A percentile compares a stretch with the other conserved stretches of the same genome.
Conservation (phyloP, 2,888 invertebrate species). For the Ochropleura plecta region DNA sequence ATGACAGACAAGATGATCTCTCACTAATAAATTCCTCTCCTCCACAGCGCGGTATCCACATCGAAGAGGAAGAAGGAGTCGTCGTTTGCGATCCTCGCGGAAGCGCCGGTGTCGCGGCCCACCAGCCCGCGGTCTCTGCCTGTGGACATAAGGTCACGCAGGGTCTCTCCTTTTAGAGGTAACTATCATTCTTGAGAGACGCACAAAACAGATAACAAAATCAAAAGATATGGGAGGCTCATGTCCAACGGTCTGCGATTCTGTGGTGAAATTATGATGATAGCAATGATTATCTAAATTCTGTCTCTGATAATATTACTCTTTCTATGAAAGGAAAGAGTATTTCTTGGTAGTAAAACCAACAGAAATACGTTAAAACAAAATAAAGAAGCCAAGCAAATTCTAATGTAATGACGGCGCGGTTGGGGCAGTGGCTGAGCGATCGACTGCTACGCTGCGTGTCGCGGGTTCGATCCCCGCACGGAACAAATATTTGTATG, state of each 20-base stretch:
- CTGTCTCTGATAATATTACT: neutral
- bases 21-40: constrained; percentile 23
- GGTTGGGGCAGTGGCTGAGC: too few relatives aligned
- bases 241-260: too few relatives aligned
- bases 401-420: neutral
- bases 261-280: too few relatives aligned
- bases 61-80: constrained; percentile 92
- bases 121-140: constrained; percentile 84
- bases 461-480: too few relatives aligned
- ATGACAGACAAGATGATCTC: neutral
- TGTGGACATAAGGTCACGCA: constrained; percentile 82
- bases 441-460: too few relatives aligned
- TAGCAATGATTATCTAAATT: neutral
- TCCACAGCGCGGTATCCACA: constrained; percentile 84
- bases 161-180: constrained; percentile 92
- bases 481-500: too few relatives aligned
- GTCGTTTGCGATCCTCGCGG: constrained; percentile 93
- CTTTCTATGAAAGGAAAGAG: neutral
- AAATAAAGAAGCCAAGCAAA: neutral
- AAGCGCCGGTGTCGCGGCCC: constrained; percentile 89
- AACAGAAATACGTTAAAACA: neutral
- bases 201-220: too few relatives aligned
- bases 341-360: neutral
- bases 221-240: too few relatives aligned
- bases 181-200: constrained; percentile 18